Evolutionary conservation across 2,888 invertebrate genomes (phyloP).

Genomic region (Halictus quadricinctus): DNA sequence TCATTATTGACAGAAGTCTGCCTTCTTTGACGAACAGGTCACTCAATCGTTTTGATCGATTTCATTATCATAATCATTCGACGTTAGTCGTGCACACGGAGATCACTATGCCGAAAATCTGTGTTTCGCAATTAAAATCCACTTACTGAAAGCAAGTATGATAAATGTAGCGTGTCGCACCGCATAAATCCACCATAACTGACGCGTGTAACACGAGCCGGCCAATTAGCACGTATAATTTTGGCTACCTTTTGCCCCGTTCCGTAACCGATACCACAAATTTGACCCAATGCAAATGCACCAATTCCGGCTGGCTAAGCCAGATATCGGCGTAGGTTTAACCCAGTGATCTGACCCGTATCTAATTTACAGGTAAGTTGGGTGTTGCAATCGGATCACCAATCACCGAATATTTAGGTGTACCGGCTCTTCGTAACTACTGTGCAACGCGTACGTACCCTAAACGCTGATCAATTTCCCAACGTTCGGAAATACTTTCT

Average conservation of each 20-base stretch:
- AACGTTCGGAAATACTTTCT: neutral
- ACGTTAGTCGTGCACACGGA: neutral
- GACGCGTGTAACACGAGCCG: conserved; percentile 18
- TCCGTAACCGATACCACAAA: conserved; percentile 55
- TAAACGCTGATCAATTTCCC: neutral
- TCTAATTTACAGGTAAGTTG: conserved; percentile 59
- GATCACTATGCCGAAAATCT: conserved; percentile 21
- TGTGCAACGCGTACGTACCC: neutral
- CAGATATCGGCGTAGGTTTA: conserved; percentile 59
- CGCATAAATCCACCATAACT: conserved; percentile 34
- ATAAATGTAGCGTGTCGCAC: conserved; percentile 27
- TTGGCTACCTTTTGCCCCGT: conserved; percentile 49
- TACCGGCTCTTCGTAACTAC: neutral
- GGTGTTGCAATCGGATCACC: conserved; percentile 41
- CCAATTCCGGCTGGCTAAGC: conserved; percentile 54
- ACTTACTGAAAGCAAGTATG: conserved; percentile 28
- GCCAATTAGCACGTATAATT: conserved; percentile 57
- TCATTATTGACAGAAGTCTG: neutral
- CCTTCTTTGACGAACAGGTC: neutral
- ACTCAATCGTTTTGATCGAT: neutral
- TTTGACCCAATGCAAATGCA: conserved; percentile 57
- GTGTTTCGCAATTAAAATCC: conserved; percentile 30
- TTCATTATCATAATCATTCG: neutral
- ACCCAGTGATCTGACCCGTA: conserved; percentile 60
- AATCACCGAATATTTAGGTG: conserved; percentile 34